Evolutionary conservation across 2,888 invertebrate genomes (phyloP), one percentile per base, ranked within the genome.

Genomic region (Litoditis marina): DNA sequence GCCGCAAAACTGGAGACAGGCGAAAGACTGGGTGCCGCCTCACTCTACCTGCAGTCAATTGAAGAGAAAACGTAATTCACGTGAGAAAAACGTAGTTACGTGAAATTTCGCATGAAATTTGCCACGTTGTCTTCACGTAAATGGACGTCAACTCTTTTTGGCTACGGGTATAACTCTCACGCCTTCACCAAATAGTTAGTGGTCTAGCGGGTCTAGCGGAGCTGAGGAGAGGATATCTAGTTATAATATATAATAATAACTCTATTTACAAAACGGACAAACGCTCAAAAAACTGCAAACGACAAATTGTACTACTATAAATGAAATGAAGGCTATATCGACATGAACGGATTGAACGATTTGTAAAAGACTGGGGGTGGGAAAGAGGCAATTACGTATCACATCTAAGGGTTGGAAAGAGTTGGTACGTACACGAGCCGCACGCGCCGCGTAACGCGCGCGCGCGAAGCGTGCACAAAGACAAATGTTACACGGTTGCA

Each of bases 141-240:
- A n/a, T n/a, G n/a, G n/a, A n/a, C n/a, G n/a, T n/a, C n/a, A n/a
- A n/a, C n/a, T n/a, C n/a, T n/a, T n/a, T n/a, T n/a, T n/a, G n/a
- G n/a, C n/a, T n/a, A n/a, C n/a, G n/a, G n/a, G n/a, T n/a, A n/a
- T n/a, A n/a, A n/a, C 57, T 47, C 34, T 44, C 57, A 49, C 57
- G 49, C 57, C 57, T 47, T 47, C 46, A 47, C 57, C 57, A 46
- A 57, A 49, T 47, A 49, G 49, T 57, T 57, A n/a, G 25, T 49
- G n/a, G 49, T 49, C 57, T 57, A 57, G 57, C 46, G 57, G 57
- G 57, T 47, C 57, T 57, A 57, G 57, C 57, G 57, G 57, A 57
- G 57, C 49, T 28, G 57, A n/a, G n/a, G n/a, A n/a, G 57, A 46
- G 46, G 57, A 57, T 47, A 47, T 57, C 57, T 47, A 47, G 25